Evolutionary conservation across 2,888 invertebrate genomes (phyloP), one percentile per base, ranked within the genome.

Genomic region (Tenthredo amoena): DNA sequence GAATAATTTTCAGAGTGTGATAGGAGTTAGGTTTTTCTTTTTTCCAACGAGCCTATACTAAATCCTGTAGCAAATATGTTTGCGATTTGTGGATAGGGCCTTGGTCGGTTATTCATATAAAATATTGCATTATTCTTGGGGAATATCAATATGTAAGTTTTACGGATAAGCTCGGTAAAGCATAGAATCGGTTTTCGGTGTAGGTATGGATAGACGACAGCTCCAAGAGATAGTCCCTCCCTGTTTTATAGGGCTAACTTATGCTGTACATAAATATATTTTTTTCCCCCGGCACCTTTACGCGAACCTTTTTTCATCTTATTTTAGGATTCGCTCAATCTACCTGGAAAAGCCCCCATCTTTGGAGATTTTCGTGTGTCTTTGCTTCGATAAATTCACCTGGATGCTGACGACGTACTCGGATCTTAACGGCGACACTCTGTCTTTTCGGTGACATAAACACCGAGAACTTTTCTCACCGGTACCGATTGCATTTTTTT

Each of bases 301-400:
- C 50, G 12, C 76, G 26, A 50, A 26, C 50, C 31, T 31, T 77
- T 77, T 77, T 55, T 74, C 50, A 55, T 77, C 21, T 31, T 77
- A 77, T 77, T 50, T 55, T 18, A 77, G 31, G 55, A 34, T 31
- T 47, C 77, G 31, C 50, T 77, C 31, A 34, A 77, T 55, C 77
- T 55, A 77, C 31, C 77, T 55, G 55, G 7, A 50, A 31, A 40
- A 34, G 18, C 50, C 26, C 77, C 15, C 26, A 26, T 26, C 31
- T 47, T 47, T 47, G 21, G 40, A 37, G 58, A 50, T 81, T 81
- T 40, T 40, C 6, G 2, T 40, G 31, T 12, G 58, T 62, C 37
- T 37, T 58, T 81, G 40, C 81, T 81, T 43, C 62, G 26, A 81
- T 81, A 81, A 81, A 81, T 81, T 62, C 34, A 81, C 62, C 50